Evolutionary conservation across 1,140 invertebrate species (phyloP), one percentile per base, ranked within the genome.

Genomic region (Papilio glaucus): DNA sequence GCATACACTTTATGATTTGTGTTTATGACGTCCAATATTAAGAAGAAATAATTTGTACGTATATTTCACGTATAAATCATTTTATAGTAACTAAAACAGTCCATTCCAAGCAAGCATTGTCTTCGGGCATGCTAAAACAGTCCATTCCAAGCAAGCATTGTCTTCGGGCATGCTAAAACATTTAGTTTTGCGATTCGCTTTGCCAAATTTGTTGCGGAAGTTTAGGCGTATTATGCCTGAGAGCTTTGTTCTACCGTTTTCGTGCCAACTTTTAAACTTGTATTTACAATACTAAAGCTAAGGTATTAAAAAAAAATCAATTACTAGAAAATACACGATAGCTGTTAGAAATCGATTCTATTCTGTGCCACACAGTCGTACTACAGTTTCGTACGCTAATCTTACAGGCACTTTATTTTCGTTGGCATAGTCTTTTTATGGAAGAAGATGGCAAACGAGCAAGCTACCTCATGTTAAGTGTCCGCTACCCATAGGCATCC

Each of bases 211-310:
- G 15, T 53, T 62, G 60, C 29, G 29, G n/a, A 62, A 62, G 29
- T 62, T 62, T 62, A 62, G 1, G 45, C 45, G 60, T n/a, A 60
- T 60, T 60, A 24, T 15, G 13, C 29, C 60, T n/a, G 29, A 33
- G 29, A 62, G 60, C 24, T 45, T 45, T 45, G 42, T 1, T 45
- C 29, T n/a, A 37, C 4, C 7, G 12, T 24, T 26, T 60, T 33
- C 57, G 57, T 60, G 57, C 57, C 57, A 60, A 60, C 57, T 60
- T 53, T 26, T 29, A 10, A 29, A 29, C 57, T 24, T 15, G 21
- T 49, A 49, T 8, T 45, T 49, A 45, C n/a, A 45, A 49, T 49
- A 49, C 42, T 49, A 15, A 45, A 45, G 15, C 42, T 15, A 3
- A 33, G 29, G 29, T 33, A 33, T 49, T 49, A 18, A 8, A 18